Evolutionary conservation across 2,797 vertebrate species (phyloP).

Genomic region (Notolepis coatsorum): DNA sequence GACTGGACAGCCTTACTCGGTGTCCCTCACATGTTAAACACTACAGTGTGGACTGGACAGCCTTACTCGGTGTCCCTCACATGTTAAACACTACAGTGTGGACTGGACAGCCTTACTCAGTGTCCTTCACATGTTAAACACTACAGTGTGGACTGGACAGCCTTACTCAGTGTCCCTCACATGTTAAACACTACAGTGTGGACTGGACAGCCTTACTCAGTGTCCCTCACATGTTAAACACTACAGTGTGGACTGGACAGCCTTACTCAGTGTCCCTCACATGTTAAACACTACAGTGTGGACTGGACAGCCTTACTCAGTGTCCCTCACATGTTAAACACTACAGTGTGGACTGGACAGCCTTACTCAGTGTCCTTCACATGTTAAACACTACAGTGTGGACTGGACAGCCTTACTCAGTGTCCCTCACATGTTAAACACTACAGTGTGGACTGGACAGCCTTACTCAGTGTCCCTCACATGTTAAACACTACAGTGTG

Average conservation of each 20-base stretch:
- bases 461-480: constrained; percentile 37
- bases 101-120: constrained; percentile 38
- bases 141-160: constrained; percentile 37
- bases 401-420: constrained; percentile 38
- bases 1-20: constrained; percentile 38
- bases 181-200: no score
- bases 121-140: constrained; percentile 38
- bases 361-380: constrained; percentile 38
- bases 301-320: constrained; percentile 38
- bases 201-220: constrained; percentile 38
- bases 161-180: constrained; percentile 37
- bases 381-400: no score
- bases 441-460: constrained; percentile 37
- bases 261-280: constrained; percentile 37
- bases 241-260: constrained; percentile 37
- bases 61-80: constrained; percentile 37
- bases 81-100: no score
- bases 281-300: no score
- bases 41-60: constrained; percentile 37
- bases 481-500: no score
- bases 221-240: constrained; percentile 37
- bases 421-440: constrained; percentile 37
- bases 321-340: constrained; percentile 37
- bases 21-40: constrained; percentile 37
- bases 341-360: constrained; percentile 37